phyloP scores from a whole-genome alignment of 2,797 vertebrate genomes.

The Anguilla obscura region DNA sequence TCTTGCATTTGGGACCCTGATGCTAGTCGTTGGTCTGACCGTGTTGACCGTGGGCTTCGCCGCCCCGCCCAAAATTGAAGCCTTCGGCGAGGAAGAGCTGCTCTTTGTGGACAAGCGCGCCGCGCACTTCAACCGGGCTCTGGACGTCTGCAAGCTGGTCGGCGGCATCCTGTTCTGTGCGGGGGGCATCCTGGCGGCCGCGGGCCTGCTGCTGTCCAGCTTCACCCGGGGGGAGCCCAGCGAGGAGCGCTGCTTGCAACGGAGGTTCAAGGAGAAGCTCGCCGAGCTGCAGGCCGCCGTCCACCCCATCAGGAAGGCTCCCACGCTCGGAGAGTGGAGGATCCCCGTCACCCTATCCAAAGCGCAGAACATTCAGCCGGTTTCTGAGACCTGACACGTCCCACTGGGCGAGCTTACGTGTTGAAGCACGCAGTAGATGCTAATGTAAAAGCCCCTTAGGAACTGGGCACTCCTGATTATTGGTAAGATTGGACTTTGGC shows the following conservation, averaged over 20 bases:
- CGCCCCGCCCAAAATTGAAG: conserved; percentile 87
- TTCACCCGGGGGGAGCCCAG: conserved; percentile 91
- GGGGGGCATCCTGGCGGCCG: conserved; percentile 85
- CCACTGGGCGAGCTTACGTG: neutral
- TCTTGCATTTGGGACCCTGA: conserved; percentile 85
- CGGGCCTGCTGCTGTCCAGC: conserved; percentile 86
- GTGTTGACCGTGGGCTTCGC: conserved; percentile 89
- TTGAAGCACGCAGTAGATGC: neutral
- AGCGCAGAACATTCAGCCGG: conserved; percentile 92
- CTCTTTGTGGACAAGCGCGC: conserved; percentile 82
- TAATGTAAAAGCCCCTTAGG: neutral
- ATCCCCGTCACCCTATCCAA: conserved; percentile 93
- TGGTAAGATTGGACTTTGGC: neutral
- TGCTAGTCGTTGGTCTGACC: conserved; percentile 85
- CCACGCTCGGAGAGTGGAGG: conserved; percentile 85
- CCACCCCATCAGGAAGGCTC: conserved; percentile 84
- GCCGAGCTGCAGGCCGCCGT: conserved; percentile 83
- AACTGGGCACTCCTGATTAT: neutral
- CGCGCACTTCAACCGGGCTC: conserved; percentile 84
- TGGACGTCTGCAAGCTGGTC: conserved; percentile 90
- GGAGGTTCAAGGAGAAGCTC: conserved; percentile 91
- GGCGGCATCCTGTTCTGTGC: conserved; percentile 91
- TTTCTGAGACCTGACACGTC: conserved; percentile 80
- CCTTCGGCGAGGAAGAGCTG: conserved; percentile 91
- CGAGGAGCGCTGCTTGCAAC: conserved; percentile 89